Evolutionary conservation across 1,140 invertebrate genomes (phyloP).

Genomic region (Drosophila simulans): DNA sequence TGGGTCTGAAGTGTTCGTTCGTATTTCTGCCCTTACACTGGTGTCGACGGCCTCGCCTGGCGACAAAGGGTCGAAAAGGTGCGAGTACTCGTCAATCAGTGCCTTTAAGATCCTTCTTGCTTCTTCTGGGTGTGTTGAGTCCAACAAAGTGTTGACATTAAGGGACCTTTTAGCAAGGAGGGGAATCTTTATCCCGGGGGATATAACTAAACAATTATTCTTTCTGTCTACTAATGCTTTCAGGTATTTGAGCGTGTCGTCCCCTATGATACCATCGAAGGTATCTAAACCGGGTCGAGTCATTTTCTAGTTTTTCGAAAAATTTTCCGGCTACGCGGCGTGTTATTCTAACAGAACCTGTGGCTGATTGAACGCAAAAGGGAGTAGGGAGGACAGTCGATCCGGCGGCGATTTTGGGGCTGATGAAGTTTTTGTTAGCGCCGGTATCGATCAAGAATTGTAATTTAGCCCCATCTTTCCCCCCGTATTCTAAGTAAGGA

Average conservation of each 20-base stretch:
- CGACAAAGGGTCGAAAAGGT: background rate
- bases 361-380: too few species aligned
- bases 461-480: background rate
- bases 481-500: background rate
- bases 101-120: background rate
- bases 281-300: too few species aligned
- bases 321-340: too few species aligned
- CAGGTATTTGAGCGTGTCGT: background rate
- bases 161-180: background rate
- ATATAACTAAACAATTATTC: background rate
- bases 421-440: constrained; percentile 27
- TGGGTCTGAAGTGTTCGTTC: background rate
- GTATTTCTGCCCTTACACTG: background rate
- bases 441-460: constrained; percentile 5
- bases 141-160: background rate
- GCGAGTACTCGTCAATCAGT: background rate
- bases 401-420: constrained; percentile 9
- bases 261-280: background rate
- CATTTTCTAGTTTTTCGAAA: too few species aligned
- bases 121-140: background rate
- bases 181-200: background rate
- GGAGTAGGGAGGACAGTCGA: background rate
- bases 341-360: too few species aligned
- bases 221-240: background rate
- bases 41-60: background rate